Conservation (phyloP, 2,888 invertebrate species). For the Yponomeuta malinellus region DNA sequence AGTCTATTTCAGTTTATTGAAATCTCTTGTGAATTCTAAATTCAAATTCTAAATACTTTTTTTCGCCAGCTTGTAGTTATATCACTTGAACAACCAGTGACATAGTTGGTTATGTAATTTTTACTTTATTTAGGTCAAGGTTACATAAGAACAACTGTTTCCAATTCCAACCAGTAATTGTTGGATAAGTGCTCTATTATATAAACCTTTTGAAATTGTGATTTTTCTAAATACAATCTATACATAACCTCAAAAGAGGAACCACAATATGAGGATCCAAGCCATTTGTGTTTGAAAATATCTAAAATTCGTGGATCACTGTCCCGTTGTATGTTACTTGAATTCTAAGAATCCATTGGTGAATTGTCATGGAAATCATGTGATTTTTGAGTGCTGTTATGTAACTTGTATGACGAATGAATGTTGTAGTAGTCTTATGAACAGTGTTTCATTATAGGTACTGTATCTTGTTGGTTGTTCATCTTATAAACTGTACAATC, state of each 20-base stretch:
- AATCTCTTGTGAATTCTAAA: background rate
- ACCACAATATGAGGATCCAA: background rate
- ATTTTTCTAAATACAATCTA: conserved; percentile 17
- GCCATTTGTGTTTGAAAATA: conserved; percentile 30
- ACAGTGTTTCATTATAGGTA: conserved; percentile 38
- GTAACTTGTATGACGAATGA: conserved; percentile 37
- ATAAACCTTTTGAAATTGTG: conserved; percentile 21
- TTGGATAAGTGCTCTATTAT: conserved; percentile 15
- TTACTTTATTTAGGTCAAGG: conserved; percentile 48
- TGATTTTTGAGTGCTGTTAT: conserved; percentile 57
- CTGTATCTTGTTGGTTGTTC: conserved; percentile 9
- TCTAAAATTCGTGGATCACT: too few relatives aligned
- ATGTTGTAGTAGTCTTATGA: conserved; percentile 37
- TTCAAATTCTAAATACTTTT: background rate
- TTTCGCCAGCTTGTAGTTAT: background rate
- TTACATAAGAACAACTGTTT: conserved; percentile 26
- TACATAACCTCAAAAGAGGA: conserved; percentile 22
- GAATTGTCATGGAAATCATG: conserved; percentile 52
- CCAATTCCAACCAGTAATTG: conserved; percentile 18
- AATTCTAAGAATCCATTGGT: conserved; percentile 32
- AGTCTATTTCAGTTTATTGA: background rate
- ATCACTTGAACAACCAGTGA: conserved; percentile 37
- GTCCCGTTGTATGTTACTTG: too few relatives aligned
- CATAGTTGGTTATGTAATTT: conserved; percentile 52
- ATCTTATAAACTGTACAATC: conserved; percentile 1